Evolutionary conservation across 1,140 invertebrate species (phyloP), one percentile per base, ranked within the genome.

Genomic region (Paralvinella palmiformis): DNA sequence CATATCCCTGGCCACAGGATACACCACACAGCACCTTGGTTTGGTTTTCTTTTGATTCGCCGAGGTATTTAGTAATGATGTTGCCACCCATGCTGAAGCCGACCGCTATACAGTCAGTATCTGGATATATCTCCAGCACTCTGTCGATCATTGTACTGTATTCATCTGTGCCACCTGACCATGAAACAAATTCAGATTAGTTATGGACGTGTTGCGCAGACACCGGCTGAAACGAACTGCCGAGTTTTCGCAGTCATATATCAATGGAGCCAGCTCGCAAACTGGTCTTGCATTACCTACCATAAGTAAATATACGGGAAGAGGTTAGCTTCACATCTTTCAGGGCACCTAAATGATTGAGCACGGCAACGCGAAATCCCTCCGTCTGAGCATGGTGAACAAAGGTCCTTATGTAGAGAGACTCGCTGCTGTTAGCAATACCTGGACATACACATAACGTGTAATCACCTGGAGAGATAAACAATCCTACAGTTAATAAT

Each of bases 331-430:
- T 87, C 13, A 94, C 89, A 77, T 87, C 89, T 60, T 85, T 85
- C 6, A 95, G 78, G 3, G 90, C 91, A n/a, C 93, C 93, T 60
- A 96, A 87, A 77, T 96, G 93, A 82, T 96, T 96, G 56, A 95
- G 85, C n/a, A 95, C 92, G 0, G 90, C 89, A 79, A 91, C 93
- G 63, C 91, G 83, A 80, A 91, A 96, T 1, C 93, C 92, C 75
- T 90, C 88, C 66, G 87, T 87, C 75, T 94, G 91, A 5, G 91
- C 91, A 79, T 91, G 88, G 70, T 92, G 88, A 0, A 95, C 91
- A 78, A 94, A 93, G 24, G 91, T 94, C 53, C 92, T 85, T 64
- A 96, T 92, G 79, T 95, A 96, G 56, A 92, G 89, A 73, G 89
- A 92, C 78, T 95, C 92, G 45, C 91, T 94, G 33, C 89, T 91